Conservation (phyloP, 2,888 invertebrate genomes). For the Eledona agricola region DNA sequence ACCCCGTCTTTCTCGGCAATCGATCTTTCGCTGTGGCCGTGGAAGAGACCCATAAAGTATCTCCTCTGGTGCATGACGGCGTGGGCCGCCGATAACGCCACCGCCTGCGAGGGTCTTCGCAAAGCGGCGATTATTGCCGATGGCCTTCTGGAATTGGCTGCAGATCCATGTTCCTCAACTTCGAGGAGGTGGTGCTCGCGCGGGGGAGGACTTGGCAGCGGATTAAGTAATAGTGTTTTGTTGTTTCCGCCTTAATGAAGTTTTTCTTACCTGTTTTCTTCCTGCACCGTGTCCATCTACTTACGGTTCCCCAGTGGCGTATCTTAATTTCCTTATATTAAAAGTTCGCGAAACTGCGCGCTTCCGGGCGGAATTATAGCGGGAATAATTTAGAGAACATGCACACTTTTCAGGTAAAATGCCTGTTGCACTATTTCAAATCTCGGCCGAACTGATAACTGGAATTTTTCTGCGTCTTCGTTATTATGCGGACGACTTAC, state of each 20-base stretch:
- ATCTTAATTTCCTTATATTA: slow-evolving; percentile 53
- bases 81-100: slow-evolving; percentile 67
- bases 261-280: slow-evolving; percentile 54
- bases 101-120: slow-evolving; percentile 69
- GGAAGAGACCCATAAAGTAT: slow-evolving; percentile 51
- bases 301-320: slow-evolving; percentile 53
- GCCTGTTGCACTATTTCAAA: slow-evolving; percentile 22
- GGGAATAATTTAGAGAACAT: slow-evolving; percentile 41
- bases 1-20: slow-evolving; percentile 44
- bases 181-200: slow-evolving; percentile 5
- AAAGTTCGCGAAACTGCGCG: slow-evolving; percentile 50
- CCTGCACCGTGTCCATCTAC: slow-evolving; percentile 58
- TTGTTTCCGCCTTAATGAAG: too few relatives aligned
- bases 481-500: slow-evolving; percentile 2
- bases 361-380: slow-evolving; percentile 47
- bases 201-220: slow-evolving; percentile 15
- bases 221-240: neutral
- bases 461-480: slow-evolving; percentile 15
- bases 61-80: slow-evolving; percentile 58
- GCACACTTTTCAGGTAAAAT: slow-evolving; percentile 25
- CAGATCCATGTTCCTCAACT: slow-evolving; percentile 16
- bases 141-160: slow-evolving; percentile 65
- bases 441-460: slow-evolving; percentile 14
- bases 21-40: slow-evolving; percentile 45
- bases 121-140: slow-evolving; percentile 72